Conservation (phyloP, 2,797 vertebrate genomes). For the Ptychadena robeensis region DNA sequence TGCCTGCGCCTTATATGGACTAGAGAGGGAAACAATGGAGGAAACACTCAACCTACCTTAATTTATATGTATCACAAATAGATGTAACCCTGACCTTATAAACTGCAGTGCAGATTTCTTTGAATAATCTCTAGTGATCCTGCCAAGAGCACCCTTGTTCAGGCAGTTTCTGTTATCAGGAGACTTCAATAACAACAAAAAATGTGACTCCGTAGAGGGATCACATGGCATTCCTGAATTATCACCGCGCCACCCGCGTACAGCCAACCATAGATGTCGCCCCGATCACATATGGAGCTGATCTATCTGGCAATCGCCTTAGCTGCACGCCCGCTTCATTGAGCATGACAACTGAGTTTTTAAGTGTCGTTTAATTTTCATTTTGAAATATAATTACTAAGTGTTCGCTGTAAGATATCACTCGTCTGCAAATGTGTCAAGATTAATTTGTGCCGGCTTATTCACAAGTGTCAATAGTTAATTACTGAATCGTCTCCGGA, state of each 20-base stretch:
- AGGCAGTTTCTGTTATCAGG: too few species aligned
- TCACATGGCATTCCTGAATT: too few species aligned
- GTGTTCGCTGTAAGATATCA: constrained; percentile 99
- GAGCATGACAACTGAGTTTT: constrained; percentile 99
- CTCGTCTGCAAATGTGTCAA: constrained; percentile 99
- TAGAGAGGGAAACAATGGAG: too few species aligned
- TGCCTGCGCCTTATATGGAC: neutral
- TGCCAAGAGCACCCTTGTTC: too few species aligned
- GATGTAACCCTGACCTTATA: too few species aligned
- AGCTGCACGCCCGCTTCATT: constrained; percentile 90
- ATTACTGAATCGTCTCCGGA: constrained; percentile 99
- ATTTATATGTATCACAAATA: too few species aligned
- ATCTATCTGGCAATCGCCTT: constrained; percentile 84
- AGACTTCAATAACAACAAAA: too few species aligned
- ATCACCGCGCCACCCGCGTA: neutral
- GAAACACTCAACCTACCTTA: too few species aligned
- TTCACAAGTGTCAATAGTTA: constrained; percentile 99
- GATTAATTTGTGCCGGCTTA: constrained; percentile 99
- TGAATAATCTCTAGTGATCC: too few species aligned
- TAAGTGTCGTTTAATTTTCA: constrained; percentile 99
- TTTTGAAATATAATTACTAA: constrained; percentile 99
- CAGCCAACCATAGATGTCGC: constrained; percentile 68
- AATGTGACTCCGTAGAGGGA: too few species aligned
- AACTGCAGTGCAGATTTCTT: too few species aligned
- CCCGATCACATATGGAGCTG: constrained; percentile 76